These are phyloP conservation scores for Plestiodon gilberti DNA, from an alignment of 2,113 vertebrate genomes.

Conservation along the genomic window DNA sequence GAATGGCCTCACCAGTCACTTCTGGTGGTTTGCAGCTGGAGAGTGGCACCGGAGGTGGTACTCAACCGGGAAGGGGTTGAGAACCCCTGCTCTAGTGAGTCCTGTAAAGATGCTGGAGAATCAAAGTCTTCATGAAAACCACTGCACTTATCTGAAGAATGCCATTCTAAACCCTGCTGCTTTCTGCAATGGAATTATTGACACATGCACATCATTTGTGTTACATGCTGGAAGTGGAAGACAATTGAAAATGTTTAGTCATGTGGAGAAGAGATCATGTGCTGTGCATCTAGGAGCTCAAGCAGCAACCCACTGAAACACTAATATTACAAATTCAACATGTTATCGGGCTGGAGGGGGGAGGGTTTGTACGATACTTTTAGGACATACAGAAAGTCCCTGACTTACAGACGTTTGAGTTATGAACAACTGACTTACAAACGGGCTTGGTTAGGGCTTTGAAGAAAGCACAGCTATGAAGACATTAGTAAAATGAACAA, in stretches of 20 bases:
- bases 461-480: too few species aligned
- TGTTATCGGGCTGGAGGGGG: neutral
- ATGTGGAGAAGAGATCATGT: neutral
- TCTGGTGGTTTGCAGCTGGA: too few species aligned
- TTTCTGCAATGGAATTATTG: neutral
- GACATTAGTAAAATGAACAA: too few species aligned
- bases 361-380: too few species aligned
- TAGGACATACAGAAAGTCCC: neutral
- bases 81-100: too few species aligned
- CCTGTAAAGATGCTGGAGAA: neutral
- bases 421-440: too few species aligned
- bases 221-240: neutral
- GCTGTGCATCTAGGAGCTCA: neutral
- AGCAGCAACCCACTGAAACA: neutral
- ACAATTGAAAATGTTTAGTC: neutral
- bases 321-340: neutral
- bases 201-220: too few species aligned
- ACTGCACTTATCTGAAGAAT: neutral
- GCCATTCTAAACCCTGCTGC: neutral
- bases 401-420: too few species aligned
- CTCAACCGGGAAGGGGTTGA: too few species aligned
- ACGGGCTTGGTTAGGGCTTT: too few species aligned
- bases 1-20: too few species aligned
- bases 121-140: neutral
- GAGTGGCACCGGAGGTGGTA: too few species aligned